Conservation (phyloP, 2,797 vertebrate genomes). For the Notolabrus celidotus region DNA sequence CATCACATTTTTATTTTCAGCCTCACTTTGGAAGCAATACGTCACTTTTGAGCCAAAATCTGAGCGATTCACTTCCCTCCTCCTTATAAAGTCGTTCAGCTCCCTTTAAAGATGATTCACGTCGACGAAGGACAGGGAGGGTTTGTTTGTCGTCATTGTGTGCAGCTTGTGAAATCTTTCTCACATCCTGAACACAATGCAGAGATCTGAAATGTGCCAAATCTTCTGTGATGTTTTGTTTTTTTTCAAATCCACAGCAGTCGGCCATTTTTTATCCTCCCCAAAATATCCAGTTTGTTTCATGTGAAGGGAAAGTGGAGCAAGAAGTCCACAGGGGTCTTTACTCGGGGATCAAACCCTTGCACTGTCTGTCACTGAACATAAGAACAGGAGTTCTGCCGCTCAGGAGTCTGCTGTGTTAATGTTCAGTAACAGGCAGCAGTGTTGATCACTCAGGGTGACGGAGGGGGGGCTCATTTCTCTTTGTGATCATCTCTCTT, state of each 20-base stretch:
- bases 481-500: slow-evolving; percentile 77
- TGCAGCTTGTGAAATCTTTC: neutral
- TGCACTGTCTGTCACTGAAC: neutral
- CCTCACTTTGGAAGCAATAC: neutral
- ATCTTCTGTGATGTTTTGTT: neutral
- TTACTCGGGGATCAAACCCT: slow-evolving; percentile 16
- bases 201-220: slow-evolving; percentile 2
- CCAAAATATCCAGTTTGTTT: neutral
- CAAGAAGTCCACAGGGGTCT: neutral
- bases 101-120: neutral
- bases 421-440: neutral
- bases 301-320: slow-evolving; percentile 12
- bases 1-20: slow-evolving; percentile 2
- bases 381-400: neutral
- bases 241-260: slow-evolving; percentile 9
- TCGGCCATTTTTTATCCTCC: slow-evolving; percentile 5
- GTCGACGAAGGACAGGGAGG: neutral
- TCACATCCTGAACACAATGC: neutral
- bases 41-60: neutral
- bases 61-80: neutral
- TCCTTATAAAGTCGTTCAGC: neutral
- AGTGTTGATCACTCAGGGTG: neutral
- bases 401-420: neutral
- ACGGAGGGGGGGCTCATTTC: slow-evolving; percentile 40
- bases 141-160: too few species aligned